Conservation (phyloP, 2,113 vertebrate species). For the Triplophysa rosa region DNA sequence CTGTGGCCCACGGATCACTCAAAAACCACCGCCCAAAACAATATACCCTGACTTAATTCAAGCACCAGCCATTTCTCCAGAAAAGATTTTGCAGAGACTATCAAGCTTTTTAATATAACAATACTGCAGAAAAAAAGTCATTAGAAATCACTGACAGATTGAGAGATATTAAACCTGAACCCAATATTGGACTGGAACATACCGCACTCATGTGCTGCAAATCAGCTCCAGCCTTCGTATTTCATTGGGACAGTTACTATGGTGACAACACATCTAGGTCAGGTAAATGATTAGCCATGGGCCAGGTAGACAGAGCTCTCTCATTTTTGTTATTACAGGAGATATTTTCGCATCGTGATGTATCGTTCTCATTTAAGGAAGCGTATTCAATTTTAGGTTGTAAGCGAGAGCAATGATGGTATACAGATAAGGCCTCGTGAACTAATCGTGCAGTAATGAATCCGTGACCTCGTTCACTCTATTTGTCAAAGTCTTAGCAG, state of each 20-base stretch:
- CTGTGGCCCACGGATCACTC: too few relatives aligned
- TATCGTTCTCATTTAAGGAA: conserved; percentile 4
- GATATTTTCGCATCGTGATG: conserved; percentile 16
- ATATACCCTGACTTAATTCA: too few relatives aligned
- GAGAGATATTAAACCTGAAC: not conserved
- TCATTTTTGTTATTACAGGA: conserved; percentile 31
- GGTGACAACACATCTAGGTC: conserved; percentile 45
- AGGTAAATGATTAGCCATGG: conserved; percentile 51
- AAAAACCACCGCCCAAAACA: too few relatives aligned
- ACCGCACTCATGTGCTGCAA: conserved; percentile 15
- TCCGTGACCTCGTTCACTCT: conserved; percentile 14
- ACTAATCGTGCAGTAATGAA: not conserved
- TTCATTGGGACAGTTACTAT: conserved; percentile 47
- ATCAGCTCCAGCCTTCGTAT: conserved; percentile 21
- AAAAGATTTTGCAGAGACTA: not conserved
- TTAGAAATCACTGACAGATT: not conserved
- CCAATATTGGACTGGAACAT: not conserved
- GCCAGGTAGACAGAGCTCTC: conserved; percentile 21
- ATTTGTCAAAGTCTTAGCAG: not conserved
- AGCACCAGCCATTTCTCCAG: not conserved
- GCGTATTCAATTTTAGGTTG: conserved; percentile 8
- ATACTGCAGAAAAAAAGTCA: not conserved
- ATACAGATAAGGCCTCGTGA: not conserved
- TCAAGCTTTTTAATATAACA: not conserved
- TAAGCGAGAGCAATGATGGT: not conserved